Conservation (phyloP, 2,113 vertebrate genomes). For the Cettia cetti region DNA sequence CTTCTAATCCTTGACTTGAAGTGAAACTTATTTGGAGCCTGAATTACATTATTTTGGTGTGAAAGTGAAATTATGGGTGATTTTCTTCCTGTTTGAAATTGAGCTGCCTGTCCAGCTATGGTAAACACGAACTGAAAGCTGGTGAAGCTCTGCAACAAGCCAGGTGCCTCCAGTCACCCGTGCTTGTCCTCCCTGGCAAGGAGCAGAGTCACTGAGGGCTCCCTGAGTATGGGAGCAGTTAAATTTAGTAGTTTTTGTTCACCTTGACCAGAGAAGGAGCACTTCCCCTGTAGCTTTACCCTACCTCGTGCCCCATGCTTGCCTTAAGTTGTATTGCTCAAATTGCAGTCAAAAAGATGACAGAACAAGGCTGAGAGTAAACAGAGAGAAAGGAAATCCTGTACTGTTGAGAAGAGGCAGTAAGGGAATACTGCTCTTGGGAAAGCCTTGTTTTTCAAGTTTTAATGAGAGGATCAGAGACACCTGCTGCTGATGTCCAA, state of each 20-base stretch:
- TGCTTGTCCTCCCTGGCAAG: background rate
- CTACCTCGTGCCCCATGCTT: rapidly evolving
- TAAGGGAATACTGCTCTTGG: background rate
- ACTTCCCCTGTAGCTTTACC: background rate
- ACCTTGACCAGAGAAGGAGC: background rate
- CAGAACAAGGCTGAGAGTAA: background rate
- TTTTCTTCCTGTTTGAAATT: background rate
- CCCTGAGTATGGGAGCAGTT: background rate
- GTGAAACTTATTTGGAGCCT: background rate
- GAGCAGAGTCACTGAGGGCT: background rate
- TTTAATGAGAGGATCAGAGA: background rate
- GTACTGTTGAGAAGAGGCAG: background rate
- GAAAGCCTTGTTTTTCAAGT: background rate
- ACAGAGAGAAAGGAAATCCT: background rate
- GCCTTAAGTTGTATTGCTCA: background rate
- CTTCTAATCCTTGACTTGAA: background rate
- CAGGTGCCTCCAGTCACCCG: background rate
- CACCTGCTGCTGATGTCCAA: background rate
- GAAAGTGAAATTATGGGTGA: background rate
- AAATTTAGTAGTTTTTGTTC: background rate
- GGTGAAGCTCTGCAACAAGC: background rate
- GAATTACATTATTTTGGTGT: background rate
- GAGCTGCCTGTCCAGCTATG: background rate
- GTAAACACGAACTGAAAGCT: background rate
- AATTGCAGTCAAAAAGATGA: background rate